Evolutionary conservation across 1,140 invertebrate species (phyloP), one percentile per base, ranked within the genome.

Genomic region (Apis cerana): DNA sequence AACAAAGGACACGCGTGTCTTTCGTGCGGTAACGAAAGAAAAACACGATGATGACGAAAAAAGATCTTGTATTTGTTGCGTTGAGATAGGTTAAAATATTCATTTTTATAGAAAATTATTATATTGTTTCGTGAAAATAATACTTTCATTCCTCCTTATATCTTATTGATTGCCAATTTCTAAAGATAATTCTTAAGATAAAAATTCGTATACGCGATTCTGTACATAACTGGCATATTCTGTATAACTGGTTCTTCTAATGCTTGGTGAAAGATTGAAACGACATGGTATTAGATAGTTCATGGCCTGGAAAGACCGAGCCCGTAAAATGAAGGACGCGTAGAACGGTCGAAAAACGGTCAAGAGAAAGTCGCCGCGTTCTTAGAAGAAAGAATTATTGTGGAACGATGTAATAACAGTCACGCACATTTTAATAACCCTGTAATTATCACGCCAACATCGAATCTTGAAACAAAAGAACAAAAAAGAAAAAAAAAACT

Each of bases 311-410:
- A 17, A 56, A 82, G 17, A 58, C 59, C 59, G 12, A n/a, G 7
- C 21, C 50, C 33, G 56, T 43, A 43, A 7, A 33, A 74, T 27
- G 59, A 85, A 65, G 56, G 59, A 52, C 67, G 50, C 54, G 43
- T 59, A 17, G 23, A 75, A 54, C 23, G 48, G 10, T 61, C 56
- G n/a, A 27, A 56, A 27, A 67, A 56, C 50, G 70, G 12, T 43
- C 0, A 19, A 15, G 80, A 76, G 80, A 76, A 76, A 82, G 80
- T 76, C 72, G 33, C n/a, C 52, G 54, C 23, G 72, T 68, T 80
- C 77, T 52, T 33, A n/a, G 68, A 80, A 50, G 77, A 71, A 71
- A 71, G 54, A 61, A 33, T 12, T 1, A 33, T 12, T 1, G 13
- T n/a, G 17, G n/a, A 27, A 7, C 71, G 68, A 71, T 58, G 77